These are phyloP conservation scores for Carassius auratus DNA, from an alignment of 2,113 vertebrate genomes.

Conservation along the genomic window DNA sequence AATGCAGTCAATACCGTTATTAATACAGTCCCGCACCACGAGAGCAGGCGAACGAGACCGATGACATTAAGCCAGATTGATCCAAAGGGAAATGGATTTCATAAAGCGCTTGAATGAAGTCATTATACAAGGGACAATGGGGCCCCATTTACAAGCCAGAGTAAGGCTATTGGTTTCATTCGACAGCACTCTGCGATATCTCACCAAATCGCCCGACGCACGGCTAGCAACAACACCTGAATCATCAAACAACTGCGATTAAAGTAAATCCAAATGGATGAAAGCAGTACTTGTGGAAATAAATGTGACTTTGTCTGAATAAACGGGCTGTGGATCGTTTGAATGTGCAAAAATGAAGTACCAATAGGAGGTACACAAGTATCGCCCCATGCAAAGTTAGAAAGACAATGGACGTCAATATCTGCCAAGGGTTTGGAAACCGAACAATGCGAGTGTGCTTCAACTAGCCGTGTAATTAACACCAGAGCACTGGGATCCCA, in stretches of 20 bases:
- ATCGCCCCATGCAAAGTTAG: not conserved
- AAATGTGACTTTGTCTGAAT: not conserved
- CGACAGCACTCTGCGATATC: constrained; percentile 34
- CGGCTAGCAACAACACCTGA: constrained; percentile 30
- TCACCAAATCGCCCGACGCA: not conserved
- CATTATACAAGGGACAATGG: constrained; percentile 64
- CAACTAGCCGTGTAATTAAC: constrained; percentile 40
- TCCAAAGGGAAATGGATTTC: constrained; percentile 80
- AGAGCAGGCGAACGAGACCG: constrained; percentile 80
- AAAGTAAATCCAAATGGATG: not conserved
- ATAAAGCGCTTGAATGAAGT: constrained; percentile 74
- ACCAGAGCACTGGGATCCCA: constrained; percentile 13
- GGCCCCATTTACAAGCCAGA: constrained; percentile 25
- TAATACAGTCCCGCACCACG: constrained; percentile 77
- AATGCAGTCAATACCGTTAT: constrained; percentile 83
- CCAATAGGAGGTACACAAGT: not conserved
- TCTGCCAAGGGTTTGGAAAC: not conserved
- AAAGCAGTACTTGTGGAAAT: not conserved
- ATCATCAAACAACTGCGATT: not conserved
- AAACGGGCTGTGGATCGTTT: not conserved
- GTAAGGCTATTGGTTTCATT: constrained; percentile 39
- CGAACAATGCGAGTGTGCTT: constrained; percentile 7
- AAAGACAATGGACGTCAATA: constrained; percentile 39
- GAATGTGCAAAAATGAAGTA: not conserved
- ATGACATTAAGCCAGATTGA: constrained; percentile 85